A percentile compares a stretch with the other conserved stretches of the same genome.
Evolutionary conservation across 1,140 invertebrate genomes (phyloP).

Genomic region (Drosophila paulistorum): DNA sequence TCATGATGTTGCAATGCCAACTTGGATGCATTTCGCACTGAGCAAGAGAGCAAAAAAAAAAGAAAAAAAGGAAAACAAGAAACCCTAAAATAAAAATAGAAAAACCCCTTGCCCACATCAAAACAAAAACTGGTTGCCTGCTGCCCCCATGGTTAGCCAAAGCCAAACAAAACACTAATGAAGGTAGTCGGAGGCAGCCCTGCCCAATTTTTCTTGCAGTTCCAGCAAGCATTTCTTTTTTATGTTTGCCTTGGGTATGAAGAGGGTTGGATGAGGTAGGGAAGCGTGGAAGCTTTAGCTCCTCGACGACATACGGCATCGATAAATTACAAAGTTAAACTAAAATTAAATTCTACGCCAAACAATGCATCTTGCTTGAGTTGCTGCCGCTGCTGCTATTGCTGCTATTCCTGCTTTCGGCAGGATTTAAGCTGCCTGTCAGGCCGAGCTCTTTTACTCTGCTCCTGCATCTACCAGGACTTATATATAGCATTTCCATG

Average conservation of each 20-base stretch:
- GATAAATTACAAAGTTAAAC: constrained; percentile 82
- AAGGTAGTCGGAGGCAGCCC: constrained; percentile 68
- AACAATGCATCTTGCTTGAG: constrained; percentile 75
- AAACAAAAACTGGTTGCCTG: constrained; percentile 43
- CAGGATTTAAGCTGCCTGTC: constrained; percentile 81
- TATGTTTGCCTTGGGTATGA: constrained; percentile 9
- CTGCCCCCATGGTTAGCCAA: constrained; percentile 68
- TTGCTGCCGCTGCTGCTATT: constrained; percentile 25
- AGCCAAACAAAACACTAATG: constrained; percentile 81
- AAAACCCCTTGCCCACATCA: constrained; percentile 54
- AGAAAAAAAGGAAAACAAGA: constrained; percentile 19
- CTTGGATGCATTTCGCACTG: neutral
- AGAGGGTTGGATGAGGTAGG: neutral
- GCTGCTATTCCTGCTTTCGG: constrained; percentile 55
- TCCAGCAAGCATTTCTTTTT: constrained; percentile 21
- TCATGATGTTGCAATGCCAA: constrained; percentile 4
- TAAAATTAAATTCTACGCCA: constrained; percentile 82
- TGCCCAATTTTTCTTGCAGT: constrained; percentile 24
- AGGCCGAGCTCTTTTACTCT: constrained; percentile 41
- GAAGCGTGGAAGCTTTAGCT: constrained; percentile 38
- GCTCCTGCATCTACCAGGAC: constrained; percentile 50
- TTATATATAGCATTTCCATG: constrained; percentile 80
- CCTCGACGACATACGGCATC: constrained; percentile 77
- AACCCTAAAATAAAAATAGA: neutral
- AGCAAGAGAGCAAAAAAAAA: no score